These are phyloP conservation scores for Hirtodrosophila duncani DNA, from an alignment of 2,888 invertebrate genomes.

Conservation along the genomic window DNA sequence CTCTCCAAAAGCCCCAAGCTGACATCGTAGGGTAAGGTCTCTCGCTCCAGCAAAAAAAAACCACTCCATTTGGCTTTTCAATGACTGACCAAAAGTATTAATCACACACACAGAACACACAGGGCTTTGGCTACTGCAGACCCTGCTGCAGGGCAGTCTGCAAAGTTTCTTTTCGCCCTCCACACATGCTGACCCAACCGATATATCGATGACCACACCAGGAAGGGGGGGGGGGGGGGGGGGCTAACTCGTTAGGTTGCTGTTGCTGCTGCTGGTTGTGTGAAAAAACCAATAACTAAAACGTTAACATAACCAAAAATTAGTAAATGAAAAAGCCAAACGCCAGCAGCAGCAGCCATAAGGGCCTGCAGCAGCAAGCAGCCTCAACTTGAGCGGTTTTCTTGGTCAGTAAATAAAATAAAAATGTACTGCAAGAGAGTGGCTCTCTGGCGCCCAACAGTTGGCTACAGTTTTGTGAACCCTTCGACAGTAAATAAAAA, in stretches of 20 bases:
- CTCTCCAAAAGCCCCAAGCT: too few relatives aligned
- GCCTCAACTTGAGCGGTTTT: conserved; percentile 31
- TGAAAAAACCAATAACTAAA: conserved; percentile 67
- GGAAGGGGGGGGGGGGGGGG: too few relatives aligned
- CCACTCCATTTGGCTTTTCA: conserved; percentile 39
- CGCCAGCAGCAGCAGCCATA: conserved; percentile 24
- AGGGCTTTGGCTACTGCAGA: conserved; percentile 5
- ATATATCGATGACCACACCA: conserved; percentile 54
- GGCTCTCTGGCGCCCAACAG: conserved; percentile 22
- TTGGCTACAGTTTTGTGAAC: conserved; percentile 23
- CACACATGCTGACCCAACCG: too few relatives aligned
- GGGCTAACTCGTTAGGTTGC: too few relatives aligned
- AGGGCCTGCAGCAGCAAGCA: conserved; percentile 37
- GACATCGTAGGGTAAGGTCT: too few relatives aligned
- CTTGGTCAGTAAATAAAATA: conserved; percentile 23
- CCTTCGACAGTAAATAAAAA: conserved; percentile 51
- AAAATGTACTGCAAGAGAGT: conserved; percentile 7
- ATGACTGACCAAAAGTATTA: conserved; percentile 69
- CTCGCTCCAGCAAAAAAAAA: conserved; percentile 62
- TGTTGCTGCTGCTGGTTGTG: too few relatives aligned
- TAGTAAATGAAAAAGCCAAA: conserved; percentile 57
- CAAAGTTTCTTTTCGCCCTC: conserved; percentile 45
- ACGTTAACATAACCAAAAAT: conserved; percentile 47
- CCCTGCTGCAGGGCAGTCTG: conserved; percentile 46
- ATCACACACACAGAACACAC: conserved; percentile 51